Evolutionary conservation across 2,888 invertebrate species (phyloP).

Genomic region (Caradrina kadenii): DNA sequence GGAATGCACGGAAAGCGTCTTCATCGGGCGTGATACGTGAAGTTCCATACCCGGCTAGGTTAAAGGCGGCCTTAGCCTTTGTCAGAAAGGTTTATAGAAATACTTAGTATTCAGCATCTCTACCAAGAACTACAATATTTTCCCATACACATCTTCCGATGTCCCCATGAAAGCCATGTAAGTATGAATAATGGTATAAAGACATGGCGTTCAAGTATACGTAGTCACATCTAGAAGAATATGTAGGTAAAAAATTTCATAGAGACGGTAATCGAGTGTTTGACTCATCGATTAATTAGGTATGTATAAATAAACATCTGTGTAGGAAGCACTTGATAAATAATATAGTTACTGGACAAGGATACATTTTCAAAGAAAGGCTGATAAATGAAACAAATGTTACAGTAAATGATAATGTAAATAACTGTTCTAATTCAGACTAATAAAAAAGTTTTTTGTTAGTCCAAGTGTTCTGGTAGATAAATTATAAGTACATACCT

Average conservation of each 20-base stretch:
- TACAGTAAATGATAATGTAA: constrained; percentile 71
- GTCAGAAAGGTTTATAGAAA: constrained; percentile 47
- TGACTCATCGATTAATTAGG: constrained; percentile 9
- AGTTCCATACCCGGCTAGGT: constrained; percentile 42
- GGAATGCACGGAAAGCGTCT: constrained; percentile 33
- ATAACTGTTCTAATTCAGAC: constrained; percentile 72
- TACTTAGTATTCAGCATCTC: constrained; percentile 35
- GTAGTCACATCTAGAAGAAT: constrained; percentile 19
- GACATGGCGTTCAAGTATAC: constrained; percentile 27
- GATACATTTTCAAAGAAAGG: constrained; percentile 72
- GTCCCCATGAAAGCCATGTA: constrained; percentile 20
- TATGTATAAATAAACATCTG: constrained; percentile 8
- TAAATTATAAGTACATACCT: constrained; percentile 40
- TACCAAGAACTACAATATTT: constrained; percentile 39
- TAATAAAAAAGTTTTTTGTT: not conserved
- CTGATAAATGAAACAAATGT: constrained; percentile 75
- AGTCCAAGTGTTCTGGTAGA: not conserved
- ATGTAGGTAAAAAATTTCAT: constrained; percentile 30
- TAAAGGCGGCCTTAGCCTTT: constrained; percentile 46
- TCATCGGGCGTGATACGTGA: constrained; percentile 37
- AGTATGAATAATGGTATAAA: constrained; percentile 1
- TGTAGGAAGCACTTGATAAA: constrained; percentile 6
- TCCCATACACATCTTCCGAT: constrained; percentile 47
- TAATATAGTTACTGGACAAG: constrained; percentile 20
- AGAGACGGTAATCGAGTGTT: constrained; percentile 22